Base-by-base conservation (phyloP, 2,113 vertebrate genomes). In the Speoplatyrhinus poulsoni region DNA sequence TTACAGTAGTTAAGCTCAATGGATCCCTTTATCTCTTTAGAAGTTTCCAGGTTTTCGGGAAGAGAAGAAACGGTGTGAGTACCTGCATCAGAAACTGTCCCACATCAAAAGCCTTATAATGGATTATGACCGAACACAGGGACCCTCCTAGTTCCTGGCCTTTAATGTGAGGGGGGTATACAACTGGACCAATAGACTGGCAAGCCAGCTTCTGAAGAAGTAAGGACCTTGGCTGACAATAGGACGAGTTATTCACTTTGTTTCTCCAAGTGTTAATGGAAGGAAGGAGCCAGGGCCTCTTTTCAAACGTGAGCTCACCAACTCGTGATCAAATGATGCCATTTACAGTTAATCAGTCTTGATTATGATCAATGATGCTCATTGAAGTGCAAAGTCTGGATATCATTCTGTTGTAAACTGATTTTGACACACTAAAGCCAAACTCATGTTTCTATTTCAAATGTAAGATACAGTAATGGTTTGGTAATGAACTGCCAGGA, bases 21-120 rank as follows among this genome's bases (percentile, higher is more conserved):
- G 12, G 3, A 1, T 9, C 10, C 10, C 6, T 53, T 65, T 72
- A 15, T 32, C 55, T 66, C 77, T 75, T 12, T 73, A 95, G 94
- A 93, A 89, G 71, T 93, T 94, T 61, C 95, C 94, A 52, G 90
- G 89, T 47, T 95, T 93, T 72, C 91, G 89, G 69, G 93, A 96
- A 88, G 94, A 98, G 72, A 96, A 95, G 85, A 86, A 82, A 19
- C 90, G 82, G 47, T 96, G 94, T 65, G 91, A 95, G 70, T 94
- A 94, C 80, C 92, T 96, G 68, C 93, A 94, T 70, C 90, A 92
- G 82, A 96, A 97, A 89, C 80, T 96, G 67, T 93, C 94, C 0
- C 95, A 95, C 89, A 96, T 94, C 88, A 96, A 96, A 92, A 82
- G 75, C 65, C 90, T 91, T 76, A 95, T 95, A 75, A 77, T 94